Conservation (phyloP, 92 coral and sea anemone genomes). For the Palythoa heliodiscus region DNA sequence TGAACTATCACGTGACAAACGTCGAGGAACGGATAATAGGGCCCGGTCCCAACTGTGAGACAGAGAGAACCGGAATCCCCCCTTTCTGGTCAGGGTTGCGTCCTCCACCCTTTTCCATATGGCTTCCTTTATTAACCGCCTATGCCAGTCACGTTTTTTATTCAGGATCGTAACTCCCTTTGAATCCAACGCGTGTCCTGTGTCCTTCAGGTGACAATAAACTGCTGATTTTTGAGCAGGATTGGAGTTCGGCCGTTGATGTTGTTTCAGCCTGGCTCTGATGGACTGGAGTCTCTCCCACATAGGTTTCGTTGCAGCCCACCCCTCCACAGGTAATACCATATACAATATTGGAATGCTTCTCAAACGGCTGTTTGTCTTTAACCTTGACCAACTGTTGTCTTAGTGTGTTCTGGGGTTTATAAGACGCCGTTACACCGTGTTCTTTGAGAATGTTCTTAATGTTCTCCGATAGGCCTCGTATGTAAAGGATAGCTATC, state of each 20-base stretch:
- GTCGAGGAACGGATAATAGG: too few species aligned
- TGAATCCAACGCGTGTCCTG: slow-evolving; percentile 16
- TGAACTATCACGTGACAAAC: too few species aligned
- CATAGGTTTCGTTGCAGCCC: slow-evolving; percentile 27
- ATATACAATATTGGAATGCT: neutral
- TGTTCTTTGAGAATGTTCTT: slow-evolving; percentile 36
- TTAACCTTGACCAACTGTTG: neutral
- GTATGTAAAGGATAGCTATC: slow-evolving; percentile 41
- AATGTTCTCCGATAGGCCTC: slow-evolving; percentile 40
- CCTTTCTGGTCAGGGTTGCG: too few species aligned
- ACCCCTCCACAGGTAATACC: slow-evolving; percentile 29
- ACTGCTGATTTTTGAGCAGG: slow-evolving; percentile 38
- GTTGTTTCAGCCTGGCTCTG: neutral
- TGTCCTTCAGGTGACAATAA: slow-evolving; percentile 17
- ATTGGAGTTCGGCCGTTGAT: slow-evolving; percentile 8
- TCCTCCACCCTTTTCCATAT: too few species aligned
- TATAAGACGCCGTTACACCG: slow-evolving; percentile 33
- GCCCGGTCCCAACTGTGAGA: too few species aligned
- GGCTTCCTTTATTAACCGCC: slow-evolving; percentile 43
- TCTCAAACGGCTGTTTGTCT: neutral
- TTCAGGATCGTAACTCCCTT: slow-evolving; percentile 42
- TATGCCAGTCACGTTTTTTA: slow-evolving; percentile 46
- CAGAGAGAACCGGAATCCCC: too few species aligned
- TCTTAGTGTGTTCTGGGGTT: slow-evolving; percentile 46
- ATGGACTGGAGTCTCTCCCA: slow-evolving; percentile 42